phyloP scores from a whole-genome alignment of 64 coral and sea anemone genomes.

The Cladopsammia gracilis region DNA sequence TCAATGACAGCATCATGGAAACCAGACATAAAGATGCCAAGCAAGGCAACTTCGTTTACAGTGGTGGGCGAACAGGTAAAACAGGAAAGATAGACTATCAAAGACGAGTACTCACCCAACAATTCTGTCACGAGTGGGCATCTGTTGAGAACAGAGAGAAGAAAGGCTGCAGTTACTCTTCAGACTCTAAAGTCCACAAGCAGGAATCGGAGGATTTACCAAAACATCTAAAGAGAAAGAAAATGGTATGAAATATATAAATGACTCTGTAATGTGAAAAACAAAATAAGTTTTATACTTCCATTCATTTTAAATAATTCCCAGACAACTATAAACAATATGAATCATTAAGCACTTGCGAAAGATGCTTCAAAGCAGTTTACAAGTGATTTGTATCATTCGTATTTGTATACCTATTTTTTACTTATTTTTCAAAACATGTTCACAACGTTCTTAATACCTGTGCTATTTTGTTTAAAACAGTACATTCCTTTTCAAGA shows the following conservation, averaged over 20 bases:
- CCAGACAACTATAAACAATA: too few relatives aligned
- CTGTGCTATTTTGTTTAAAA: conserved; percentile 17
- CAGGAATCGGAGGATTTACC: conserved; percentile 10
- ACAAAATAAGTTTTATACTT: background rate
- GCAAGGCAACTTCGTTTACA: conserved; percentile 34
- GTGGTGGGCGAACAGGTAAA: conserved; percentile 31
- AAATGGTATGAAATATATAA: conserved; percentile 39
- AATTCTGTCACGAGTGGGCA: conserved; percentile 43
- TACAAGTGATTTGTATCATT: too few relatives aligned
- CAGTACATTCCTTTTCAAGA: conserved; percentile 17
- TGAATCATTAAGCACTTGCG: too few relatives aligned
- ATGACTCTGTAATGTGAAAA: conserved; percentile 7
- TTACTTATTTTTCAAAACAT: too few relatives aligned
- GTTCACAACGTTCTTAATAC: background rate
- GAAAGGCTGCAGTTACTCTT: conserved; percentile 9
- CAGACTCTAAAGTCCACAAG: conserved; percentile 24
- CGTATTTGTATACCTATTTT: too few relatives aligned
- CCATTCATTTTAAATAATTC: background rate
- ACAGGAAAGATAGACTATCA: conserved; percentile 42
- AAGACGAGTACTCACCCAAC: conserved; percentile 30
- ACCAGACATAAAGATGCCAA: conserved; percentile 42
- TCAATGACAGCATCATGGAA: conserved; percentile 50
- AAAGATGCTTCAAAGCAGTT: too few relatives aligned
- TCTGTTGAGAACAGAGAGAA: conserved; percentile 24
- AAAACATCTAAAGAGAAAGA: conserved; percentile 40